Evolutionary conservation across 2,113 vertebrate species (phyloP), one percentile per base, ranked within the genome.

Genomic region (Hiodon tergisus): DNA sequence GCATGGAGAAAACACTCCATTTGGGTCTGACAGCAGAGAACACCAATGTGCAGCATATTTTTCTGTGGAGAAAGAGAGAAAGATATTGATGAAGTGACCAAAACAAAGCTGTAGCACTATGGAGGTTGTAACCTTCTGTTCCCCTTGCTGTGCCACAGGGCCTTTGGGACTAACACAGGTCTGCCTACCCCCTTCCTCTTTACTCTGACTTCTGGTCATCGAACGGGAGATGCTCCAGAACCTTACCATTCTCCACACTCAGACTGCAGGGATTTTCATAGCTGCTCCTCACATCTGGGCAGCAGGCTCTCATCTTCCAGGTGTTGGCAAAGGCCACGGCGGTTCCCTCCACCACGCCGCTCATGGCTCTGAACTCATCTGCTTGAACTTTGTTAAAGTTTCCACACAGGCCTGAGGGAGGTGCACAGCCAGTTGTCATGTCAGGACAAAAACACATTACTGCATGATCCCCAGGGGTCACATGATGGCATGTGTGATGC

Each of bases 1-100:
- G 79, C 95, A 97, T 13, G 71, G 59, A 72, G 92, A 82, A 66
- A 97, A 96, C 61, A 88, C 86, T 14, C 93, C 92, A 0, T 4
- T 61, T 4, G 86, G 59, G 1, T 93, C 86, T 0, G 81, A 85
- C 52, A 97, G 89, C 77, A 83, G 83, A 4, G 90, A 90, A 63
- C 95, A 97, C 95, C 94, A 95, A 61, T 89, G 87, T 73, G 89
- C 83, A 11, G 95, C 95, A 1, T 89, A 96, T 59, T 91, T 88
- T 65, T 95, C 95, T 97, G 86, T 80, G 76, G 81, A 78, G 65
- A 55, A 78, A 63, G 80, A 61, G 8, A 53, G n/a, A 0, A 55
- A 59, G 7, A 51, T 6, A 62, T 3, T 59, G 57, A 71, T 1
- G 46, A 71, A 3, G 6, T 16, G 2, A 14, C 14, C 10, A 46